Base-by-base conservation (phyloP, 2,113 vertebrate species). In the Cavia porcellus region DNA sequence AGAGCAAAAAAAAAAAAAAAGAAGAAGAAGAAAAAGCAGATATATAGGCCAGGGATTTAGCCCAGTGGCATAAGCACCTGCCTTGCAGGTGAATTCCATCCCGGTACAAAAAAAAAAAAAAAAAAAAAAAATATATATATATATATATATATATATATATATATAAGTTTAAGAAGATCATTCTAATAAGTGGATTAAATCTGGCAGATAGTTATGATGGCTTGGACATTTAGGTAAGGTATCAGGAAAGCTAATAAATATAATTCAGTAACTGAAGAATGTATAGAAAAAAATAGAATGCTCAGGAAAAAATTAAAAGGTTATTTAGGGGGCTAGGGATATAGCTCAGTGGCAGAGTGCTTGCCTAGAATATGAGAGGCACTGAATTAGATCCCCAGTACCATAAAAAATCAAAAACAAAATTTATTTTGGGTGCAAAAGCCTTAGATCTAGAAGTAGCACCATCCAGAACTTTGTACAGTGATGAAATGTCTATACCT, bases 221-320 rank as follows among this genome's bases (percentile, higher is more conserved):
- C 79, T 2, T 90, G n/a, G 42, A 81, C 80, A 83, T 64, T 38
- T 74, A 50, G 22, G 47, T 86, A 68, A 68, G 42, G 57, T 59
- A 42, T 72, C 22, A 61, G 87, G 72, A 96, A 62, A 64, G 24
- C 74, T 50, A 50, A 90, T 42, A 92, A 89, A 97, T 72, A 66
- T 12, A 77, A 52, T 35, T 68, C 24, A 64, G 52, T 47, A 59
- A 70, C 24, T 68, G 89, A 83, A 70, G 42, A 62, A 62, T 86
- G 81, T 38, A 10, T 10, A 52, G 50, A 52, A 52, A 52, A 52
- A 52, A 52, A 52, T 50, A 52, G 52, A 52, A 55, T 15, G 52
- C 14, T 84, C 38, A n/a, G 35, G 72, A 59, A 89, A 62, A 74
- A 81, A 22, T 50, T 45, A n/a, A 68, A 93, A 35, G 90, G 47